Evolutionary conservation across 2,888 invertebrate species (phyloP).

Genomic region (Poecilus cupreus): DNA sequence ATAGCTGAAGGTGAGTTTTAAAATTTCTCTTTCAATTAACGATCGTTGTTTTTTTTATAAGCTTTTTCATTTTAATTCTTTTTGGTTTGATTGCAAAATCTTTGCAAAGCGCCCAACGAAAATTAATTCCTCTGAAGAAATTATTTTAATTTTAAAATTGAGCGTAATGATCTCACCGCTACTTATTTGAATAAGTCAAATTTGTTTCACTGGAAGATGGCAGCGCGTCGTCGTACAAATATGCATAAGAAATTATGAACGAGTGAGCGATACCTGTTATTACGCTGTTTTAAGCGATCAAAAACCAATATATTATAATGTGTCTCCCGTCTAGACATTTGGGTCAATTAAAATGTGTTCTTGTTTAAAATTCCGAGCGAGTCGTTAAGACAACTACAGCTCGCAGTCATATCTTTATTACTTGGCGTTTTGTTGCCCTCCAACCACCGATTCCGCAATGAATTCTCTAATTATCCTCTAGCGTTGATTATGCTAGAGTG

Average conservation of each 20-base stretch:
- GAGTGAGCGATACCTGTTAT: constrained; percentile 62
- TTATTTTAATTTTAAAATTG: constrained; percentile 54
- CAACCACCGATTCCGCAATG: neutral
- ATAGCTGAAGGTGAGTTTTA: constrained; percentile 18
- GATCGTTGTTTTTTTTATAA: constrained; percentile 4
- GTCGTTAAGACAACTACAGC: constrained; percentile 51
- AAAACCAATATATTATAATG: constrained; percentile 66
- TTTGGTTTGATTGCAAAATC: neutral
- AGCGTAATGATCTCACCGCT: constrained; percentile 25
- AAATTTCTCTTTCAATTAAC: constrained; percentile 29
- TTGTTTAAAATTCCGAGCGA: constrained; percentile 50
- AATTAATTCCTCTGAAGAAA: constrained; percentile 42
- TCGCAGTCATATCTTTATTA: constrained; percentile 56
- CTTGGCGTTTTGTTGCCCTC: constrained; percentile 23
- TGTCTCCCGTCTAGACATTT: constrained; percentile 61
- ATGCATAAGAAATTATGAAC: constrained; percentile 62
- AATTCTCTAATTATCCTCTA: neutral
- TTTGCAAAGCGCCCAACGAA: constrained; percentile 6
- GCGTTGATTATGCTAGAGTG: neutral
- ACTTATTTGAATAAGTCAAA: constrained; percentile 51
- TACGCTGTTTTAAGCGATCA: constrained; percentile 65
- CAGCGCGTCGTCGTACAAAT: neutral
- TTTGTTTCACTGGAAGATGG: constrained; percentile 19
- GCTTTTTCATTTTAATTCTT: neutral
- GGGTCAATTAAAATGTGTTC: constrained; percentile 57